A percentile compares a stretch with the other conserved stretches of the same genome.
phyloP scores from a whole-genome alignment of 1,140 invertebrate genomes.

The Tetragonula clypearis region DNA sequence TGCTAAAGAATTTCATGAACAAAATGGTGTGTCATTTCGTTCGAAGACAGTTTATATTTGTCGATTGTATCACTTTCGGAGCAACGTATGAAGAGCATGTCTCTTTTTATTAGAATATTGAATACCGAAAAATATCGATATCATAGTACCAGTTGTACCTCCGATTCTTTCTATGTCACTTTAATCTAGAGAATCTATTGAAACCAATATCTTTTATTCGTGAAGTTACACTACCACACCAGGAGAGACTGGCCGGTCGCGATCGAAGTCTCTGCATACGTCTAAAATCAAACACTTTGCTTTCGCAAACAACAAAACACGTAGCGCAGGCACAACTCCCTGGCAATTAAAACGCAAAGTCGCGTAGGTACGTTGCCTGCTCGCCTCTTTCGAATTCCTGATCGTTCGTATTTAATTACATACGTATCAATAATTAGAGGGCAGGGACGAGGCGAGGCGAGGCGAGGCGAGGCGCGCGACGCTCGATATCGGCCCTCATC shows the following conservation, averaged over 20 bases:
- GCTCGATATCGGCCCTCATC: slow-evolving; percentile 1
- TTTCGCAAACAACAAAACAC: not conserved
- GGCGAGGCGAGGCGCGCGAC: not conserved
- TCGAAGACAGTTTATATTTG: not conserved
- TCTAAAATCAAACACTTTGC: not conserved
- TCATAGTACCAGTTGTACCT: too few species aligned
- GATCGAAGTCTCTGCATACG: not conserved
- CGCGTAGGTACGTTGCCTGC: not conserved
- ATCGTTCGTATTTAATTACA: slow-evolving; percentile 38
- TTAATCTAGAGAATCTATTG: too few species aligned
- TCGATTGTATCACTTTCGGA: not conserved
- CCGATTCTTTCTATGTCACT: too few species aligned
- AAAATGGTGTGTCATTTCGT: not conserved
- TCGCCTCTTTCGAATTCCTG: not conserved
- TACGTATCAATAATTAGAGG: slow-evolving; percentile 41
- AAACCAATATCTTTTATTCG: not conserved
- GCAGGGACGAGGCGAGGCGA: not conserved
- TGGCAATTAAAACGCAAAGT: not conserved
- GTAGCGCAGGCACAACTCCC: not conserved
- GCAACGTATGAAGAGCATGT: not conserved
- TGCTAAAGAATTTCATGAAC: not conserved
- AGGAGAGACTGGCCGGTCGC: not conserved
- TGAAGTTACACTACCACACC: too few species aligned
- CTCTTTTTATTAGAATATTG: too few species aligned
- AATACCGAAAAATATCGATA: too few species aligned